phyloP scores from a whole-genome alignment of 2,113 vertebrate genomes.

The Ageneiosus marmoratus region DNA sequence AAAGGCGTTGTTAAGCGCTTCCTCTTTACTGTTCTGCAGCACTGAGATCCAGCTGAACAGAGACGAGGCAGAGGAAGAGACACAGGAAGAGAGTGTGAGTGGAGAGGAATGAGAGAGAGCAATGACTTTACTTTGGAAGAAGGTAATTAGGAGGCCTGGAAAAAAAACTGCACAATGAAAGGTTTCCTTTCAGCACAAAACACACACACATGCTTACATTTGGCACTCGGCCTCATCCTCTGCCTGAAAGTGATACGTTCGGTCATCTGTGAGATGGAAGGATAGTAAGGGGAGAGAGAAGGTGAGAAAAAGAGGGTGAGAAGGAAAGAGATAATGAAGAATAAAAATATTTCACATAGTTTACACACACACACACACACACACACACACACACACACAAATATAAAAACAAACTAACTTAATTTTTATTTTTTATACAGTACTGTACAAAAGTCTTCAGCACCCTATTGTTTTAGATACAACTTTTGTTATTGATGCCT shows the following conservation, averaged over 20 bases:
- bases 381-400: neutral
- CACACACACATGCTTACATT: slow-evolving; percentile 71
- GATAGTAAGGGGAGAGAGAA: neutral
- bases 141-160: slow-evolving; percentile 36
- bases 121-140: slow-evolving; percentile 18
- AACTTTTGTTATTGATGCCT: no score
- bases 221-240: slow-evolving; percentile 82
- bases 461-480: no score
- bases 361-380: neutral
- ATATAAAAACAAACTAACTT: neutral
- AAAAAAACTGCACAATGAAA: slow-evolving; percentile 36
- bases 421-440: no score
- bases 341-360: neutral
- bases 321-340: neutral
- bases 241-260: slow-evolving; percentile 82
- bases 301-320: neutral
- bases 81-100: neutral
- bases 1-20: slow-evolving; percentile 95
- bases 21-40: slow-evolving; percentile 98
- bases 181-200: neutral
- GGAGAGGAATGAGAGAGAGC: neutral
- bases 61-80: neutral
- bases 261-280: slow-evolving; percentile 68
- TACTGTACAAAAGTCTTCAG: no score
- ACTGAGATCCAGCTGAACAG: slow-evolving; percentile 94